A percentile compares a stretch with the other conserved stretches of the same genome.
phyloP scores from a whole-genome alignment of 2,888 invertebrate genomes.

The Sarcophaga rosellei region DNA sequence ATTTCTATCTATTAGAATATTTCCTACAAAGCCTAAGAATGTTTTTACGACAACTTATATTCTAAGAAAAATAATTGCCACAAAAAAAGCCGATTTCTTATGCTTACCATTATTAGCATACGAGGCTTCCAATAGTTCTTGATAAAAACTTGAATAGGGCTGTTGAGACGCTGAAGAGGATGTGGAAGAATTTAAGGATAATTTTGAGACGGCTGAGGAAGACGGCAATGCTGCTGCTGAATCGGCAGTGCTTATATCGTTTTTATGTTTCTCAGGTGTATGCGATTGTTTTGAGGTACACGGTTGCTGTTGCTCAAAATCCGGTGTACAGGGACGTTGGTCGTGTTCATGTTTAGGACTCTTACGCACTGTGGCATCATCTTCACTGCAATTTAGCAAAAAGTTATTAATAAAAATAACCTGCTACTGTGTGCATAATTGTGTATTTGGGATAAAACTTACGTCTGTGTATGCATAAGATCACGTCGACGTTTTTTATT shows the following conservation, averaged over 20 bases:
- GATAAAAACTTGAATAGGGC: conserved; percentile 78
- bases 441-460: neutral
- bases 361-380: conserved; percentile 70
- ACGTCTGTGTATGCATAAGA: conserved; percentile 40
- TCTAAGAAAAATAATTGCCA: no score
- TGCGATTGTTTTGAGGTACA: conserved; percentile 78
- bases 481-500: conserved; percentile 76
- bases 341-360: conserved; percentile 74
- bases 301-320: conserved; percentile 75
- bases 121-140: conserved; percentile 81
- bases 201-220: conserved; percentile 60
- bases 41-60: no score
- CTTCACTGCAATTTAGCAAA: conserved; percentile 48
- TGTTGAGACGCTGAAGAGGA: conserved; percentile 71
- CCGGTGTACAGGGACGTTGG: conserved; percentile 73
- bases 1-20: no score
- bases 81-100: neutral
- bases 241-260: conserved; percentile 50
- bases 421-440: neutral
- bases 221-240: conserved; percentile 49
- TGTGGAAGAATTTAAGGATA: conserved; percentile 10
- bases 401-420: conserved; percentile 18
- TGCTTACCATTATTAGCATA: conserved; percentile 79
- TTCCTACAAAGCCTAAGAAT: no score
- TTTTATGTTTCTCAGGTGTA: conserved; percentile 73